These are phyloP conservation scores for Condylura cristata DNA, from an alignment of 2,113 vertebrate genomes.

Conservation along the genomic window DNA sequence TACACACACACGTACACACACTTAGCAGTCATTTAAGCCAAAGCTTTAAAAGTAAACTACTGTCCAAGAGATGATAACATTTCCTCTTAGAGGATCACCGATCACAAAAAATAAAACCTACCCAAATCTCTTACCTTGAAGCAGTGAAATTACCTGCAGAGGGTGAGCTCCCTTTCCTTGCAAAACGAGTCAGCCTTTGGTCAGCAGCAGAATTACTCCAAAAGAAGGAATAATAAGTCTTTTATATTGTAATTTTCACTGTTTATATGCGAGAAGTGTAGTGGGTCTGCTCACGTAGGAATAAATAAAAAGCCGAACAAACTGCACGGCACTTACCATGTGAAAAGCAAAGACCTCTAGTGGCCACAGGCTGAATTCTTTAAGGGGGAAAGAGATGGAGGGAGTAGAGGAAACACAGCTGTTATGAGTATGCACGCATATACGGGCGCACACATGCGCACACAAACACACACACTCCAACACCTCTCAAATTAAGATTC, in stretches of 20 bases:
- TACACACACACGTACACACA: not conserved
- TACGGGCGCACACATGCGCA: not conserved
- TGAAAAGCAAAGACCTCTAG: constrained; percentile 87
- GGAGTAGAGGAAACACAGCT: not conserved
- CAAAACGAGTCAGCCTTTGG: constrained; percentile 75
- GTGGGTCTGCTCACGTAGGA: constrained; percentile 86
- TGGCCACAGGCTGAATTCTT: constrained; percentile 81
- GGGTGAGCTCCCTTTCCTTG: constrained; percentile 74
- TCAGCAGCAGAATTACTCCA: constrained; percentile 80
- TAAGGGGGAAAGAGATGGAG: constrained; percentile 20
- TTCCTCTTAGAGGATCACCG: constrained; percentile 75
- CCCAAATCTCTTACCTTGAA: constrained; percentile 87
- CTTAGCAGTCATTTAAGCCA: constrained; percentile 22
- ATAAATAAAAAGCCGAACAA: constrained; percentile 86
- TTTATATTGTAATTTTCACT: constrained; percentile 82
- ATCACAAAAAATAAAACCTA: constrained; percentile 72
- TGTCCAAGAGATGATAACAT: constrained; percentile 73
- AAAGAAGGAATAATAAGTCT: constrained; percentile 74
- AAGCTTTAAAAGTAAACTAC: constrained; percentile 82
- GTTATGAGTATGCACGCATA: not conserved
- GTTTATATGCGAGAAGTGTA: constrained; percentile 85
- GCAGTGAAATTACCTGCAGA: constrained; percentile 83
- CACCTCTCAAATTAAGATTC: not conserved
- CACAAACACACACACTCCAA: not conserved
- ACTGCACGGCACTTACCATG: constrained; percentile 77